These are phyloP conservation scores for Rhabdophis nuchalis DNA, from an alignment of 2,797 vertebrate species.

Conservation along the genomic window DNA sequence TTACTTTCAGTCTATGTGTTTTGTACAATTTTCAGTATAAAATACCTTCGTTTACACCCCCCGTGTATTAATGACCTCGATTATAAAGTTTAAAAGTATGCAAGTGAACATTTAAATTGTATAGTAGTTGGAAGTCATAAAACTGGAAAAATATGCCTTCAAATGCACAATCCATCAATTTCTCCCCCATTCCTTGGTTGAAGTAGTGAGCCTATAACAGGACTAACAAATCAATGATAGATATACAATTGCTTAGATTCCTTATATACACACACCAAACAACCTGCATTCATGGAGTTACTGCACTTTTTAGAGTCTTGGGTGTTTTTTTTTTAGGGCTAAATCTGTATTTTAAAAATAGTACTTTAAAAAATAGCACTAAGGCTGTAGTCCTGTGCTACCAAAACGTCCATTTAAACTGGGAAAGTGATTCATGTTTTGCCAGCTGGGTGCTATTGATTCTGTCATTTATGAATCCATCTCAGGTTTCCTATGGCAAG, in stretches of 20 bases:
- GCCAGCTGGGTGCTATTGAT: background rate
- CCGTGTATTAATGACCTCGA: background rate
- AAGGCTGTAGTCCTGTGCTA: background rate
- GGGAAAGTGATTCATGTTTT: background rate
- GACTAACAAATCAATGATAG: background rate
- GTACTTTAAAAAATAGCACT: background rate
- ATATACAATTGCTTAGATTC: background rate
- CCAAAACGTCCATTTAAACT: background rate
- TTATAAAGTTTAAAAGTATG: background rate
- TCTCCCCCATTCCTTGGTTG: background rate
- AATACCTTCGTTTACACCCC: background rate
- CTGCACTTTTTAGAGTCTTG: background rate
- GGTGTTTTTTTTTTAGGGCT: background rate
- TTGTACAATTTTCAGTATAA: background rate
- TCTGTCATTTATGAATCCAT: background rate
- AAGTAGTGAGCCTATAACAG: background rate
- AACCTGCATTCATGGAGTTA: background rate
- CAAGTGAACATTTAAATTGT: background rate
- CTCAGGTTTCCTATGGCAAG: background rate
- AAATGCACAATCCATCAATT: background rate
- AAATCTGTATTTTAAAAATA: background rate
- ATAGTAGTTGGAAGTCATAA: background rate
- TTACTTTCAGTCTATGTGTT: background rate
- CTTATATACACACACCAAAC: background rate
- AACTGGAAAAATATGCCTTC: background rate